Base-by-base conservation (phyloP, 2,797 vertebrate genomes). In the Chelon auratus region DNA sequence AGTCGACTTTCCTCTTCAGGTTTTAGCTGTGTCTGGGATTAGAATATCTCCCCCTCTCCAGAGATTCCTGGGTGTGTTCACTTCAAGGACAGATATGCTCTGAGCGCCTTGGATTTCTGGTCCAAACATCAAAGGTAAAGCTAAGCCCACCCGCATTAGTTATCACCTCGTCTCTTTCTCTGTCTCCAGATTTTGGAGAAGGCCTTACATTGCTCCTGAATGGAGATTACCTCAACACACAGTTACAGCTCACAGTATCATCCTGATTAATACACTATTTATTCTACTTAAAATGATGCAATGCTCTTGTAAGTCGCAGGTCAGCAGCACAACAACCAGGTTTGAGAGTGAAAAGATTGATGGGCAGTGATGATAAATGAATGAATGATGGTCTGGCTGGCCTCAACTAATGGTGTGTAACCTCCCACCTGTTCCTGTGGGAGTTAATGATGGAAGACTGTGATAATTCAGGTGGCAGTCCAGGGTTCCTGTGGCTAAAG, bases 91-190 rank as follows among this genome's bases (percentile, higher is more conserved):
- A 89, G 85, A 88, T 73, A 47, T 83, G 60, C 84, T 91, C 77
- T 75, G 86, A 89, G 85, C 86, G 90, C 84, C 83, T 79, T 80
- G 81, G 83, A 84, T 91, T 90, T 89, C 76, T 77, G 87, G 70
- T 86, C 66, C 68, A 72, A 85, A 93, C 91, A 93, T 92, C 91
- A 93, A 94, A 93, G 89, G 84, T 84, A 78, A 75, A 84, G 87
- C 81, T 87, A 87, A 93, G 79, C 84, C 83, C 1, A 7, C 69
- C 73, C 26, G 80, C 82, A 81, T 91, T 87, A 87, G 78, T 87
- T 87, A 87, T 88, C 87, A 75, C 69, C 62, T 75, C 50, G 61
- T 64, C 36, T 67, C 45, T 62, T 60, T 75, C 53, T 57, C 67
- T 68, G 17, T 75, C 67, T 43, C 51, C 0, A 53, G 52, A 75